Evolutionary conservation across 2,888 invertebrate species (phyloP), one percentile per base, ranked within the genome.

Genomic region (Chrysina gloriosa): DNA sequence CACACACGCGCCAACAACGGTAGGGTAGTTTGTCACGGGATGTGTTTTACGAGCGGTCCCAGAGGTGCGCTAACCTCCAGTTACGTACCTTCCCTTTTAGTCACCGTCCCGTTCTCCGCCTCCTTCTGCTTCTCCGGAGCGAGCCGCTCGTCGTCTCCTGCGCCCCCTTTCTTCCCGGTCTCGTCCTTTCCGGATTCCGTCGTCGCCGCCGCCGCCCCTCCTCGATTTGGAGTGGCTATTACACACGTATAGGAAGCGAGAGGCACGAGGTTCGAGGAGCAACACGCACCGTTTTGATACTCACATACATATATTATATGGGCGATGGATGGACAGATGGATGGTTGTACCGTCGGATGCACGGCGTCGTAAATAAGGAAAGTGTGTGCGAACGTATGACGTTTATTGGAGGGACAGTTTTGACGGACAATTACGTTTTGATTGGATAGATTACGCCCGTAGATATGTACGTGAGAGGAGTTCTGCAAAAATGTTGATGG

Each of bases 71-170:
- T 83, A 83, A 83, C 82, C 82, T 82, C 78, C 81, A 75, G 81
- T 81, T 82, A 83, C 81, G 79, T 80, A 81, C 80, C 79, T 82
- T 82, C 82, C 81, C 82, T 82, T 81, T 82, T 81, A 82, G 82
- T 77, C 77, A 77, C 77, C 77, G 65, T 64, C 58, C 69, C 45
- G 58, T 42, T 61, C 58, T 42, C 16, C 42, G 25, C 23, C 16
- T n/a, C 36, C 58, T 45, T 27, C 42, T 14, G n/a, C 52, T 21
- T 45, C 34, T 25, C 56, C 56, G 61, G 7, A 36, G 61, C 39
- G 42, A 39, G 11, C 61, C 29, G 39, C 9, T 29, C 61, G n/a
- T 31, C 52, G 29, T 31, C 52, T 23, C 16, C 25, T 29, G 11
- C 16, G 29, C 47, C 42, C 21, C 47, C 34, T 21, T 27, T 47